phyloP scores from a whole-genome alignment of 2,888 invertebrate genomes.

The Eristalinus sepulchralis region DNA sequence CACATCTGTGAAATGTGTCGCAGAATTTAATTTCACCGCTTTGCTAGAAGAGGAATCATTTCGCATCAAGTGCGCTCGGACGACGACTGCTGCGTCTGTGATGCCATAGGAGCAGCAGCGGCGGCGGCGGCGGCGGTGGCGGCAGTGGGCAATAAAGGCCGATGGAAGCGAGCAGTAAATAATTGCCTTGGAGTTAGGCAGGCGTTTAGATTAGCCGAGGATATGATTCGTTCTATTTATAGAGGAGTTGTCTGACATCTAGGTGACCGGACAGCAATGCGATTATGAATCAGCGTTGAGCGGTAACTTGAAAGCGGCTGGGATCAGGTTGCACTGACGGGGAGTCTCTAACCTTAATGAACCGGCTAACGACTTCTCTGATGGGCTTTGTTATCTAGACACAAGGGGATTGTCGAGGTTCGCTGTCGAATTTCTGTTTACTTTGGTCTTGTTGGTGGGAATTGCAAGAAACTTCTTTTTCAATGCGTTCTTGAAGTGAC shows the following conservation, averaged over 20 bases:
- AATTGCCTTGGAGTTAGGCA: constrained; percentile 34
- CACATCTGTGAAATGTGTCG: constrained; percentile 63
- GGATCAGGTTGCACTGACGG: not conserved
- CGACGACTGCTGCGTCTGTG: not conserved
- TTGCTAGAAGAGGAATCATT: constrained; percentile 21
- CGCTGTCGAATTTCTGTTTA: not conserved
- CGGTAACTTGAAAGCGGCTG: not conserved
- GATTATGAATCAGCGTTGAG: constrained; percentile 2
- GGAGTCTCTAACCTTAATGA: too few relatives aligned
- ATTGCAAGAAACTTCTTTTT: not conserved
- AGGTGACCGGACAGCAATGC: not conserved
- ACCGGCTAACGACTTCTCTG: not conserved
- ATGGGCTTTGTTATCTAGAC: not conserved
- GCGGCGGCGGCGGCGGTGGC: constrained; percentile 11
- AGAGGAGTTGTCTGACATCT: not conserved
- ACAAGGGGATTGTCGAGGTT: not conserved
- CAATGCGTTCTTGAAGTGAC: not conserved
- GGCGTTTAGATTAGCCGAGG: constrained; percentile 6
- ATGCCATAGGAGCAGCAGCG: too few relatives aligned
- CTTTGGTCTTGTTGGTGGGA: not conserved
- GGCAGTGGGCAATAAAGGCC: constrained; percentile 31
- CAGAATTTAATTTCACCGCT: constrained; percentile 63
- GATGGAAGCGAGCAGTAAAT: constrained; percentile 29
- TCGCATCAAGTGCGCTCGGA: constrained; percentile 28
- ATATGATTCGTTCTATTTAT: constrained; percentile 12